Evolutionary conservation across 2,888 invertebrate species (phyloP).

Genomic region (Cephus rjabovi): DNA sequence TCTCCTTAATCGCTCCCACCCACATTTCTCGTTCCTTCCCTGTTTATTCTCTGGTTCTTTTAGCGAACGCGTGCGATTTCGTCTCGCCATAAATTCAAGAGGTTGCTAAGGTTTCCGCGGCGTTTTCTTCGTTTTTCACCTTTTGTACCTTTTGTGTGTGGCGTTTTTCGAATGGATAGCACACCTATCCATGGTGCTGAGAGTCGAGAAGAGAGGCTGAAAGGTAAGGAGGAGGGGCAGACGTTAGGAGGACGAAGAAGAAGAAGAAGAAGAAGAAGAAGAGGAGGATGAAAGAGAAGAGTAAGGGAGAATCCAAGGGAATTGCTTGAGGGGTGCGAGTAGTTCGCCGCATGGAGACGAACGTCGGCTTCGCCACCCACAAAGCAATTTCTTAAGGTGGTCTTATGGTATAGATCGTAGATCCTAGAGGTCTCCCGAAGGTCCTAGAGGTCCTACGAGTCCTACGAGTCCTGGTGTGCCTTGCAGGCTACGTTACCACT

Average conservation of each 20-base stretch:
- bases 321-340: neutral
- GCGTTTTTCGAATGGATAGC: neutral
- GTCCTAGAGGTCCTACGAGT: too few relatives aligned
- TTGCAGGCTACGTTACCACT: neutral
- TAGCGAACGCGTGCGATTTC: neutral
- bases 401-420: slow-evolving; percentile 34
- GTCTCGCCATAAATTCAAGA: slow-evolving; percentile 9
- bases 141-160: slow-evolving; percentile 8
- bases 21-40: neutral
- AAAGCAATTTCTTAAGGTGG: slow-evolving; percentile 54
- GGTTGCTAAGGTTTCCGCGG: neutral
- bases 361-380: slow-evolving; percentile 13
- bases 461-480: neutral
- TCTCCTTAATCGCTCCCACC: neutral
- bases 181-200: neutral
- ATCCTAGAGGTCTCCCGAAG: neutral
- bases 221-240: neutral
- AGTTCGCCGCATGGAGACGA: neutral
- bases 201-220: neutral
- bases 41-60: neutral
- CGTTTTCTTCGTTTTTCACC: neutral
- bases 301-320: neutral
- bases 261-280: neutral
- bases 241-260: neutral
- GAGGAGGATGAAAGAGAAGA: neutral